Evolutionary conservation across 2,113 vertebrate species (phyloP).

Genomic region (Corythoichthys haematopterus): DNA sequence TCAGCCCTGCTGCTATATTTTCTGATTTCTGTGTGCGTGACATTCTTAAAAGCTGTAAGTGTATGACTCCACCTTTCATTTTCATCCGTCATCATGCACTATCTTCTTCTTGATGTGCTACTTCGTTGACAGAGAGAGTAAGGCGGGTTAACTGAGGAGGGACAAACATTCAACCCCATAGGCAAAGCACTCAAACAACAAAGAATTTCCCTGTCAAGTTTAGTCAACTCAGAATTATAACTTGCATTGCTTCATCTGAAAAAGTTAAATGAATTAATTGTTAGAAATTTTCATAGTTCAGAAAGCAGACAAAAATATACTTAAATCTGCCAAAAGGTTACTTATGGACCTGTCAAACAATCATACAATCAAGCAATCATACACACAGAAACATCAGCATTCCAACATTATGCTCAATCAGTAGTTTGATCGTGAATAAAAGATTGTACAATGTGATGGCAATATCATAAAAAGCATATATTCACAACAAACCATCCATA

Average conservation of each 20-base stretch:
- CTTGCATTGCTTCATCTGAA: neutral
- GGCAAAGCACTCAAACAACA: constrained; percentile 15
- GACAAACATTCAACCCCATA: neutral
- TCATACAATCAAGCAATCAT: too few relatives aligned
- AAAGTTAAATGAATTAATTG: neutral
- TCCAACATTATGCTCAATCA: too few relatives aligned
- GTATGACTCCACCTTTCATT: constrained; percentile 5
- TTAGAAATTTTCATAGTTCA: neutral
- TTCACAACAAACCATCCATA: too few relatives aligned
- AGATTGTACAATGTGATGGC: too few relatives aligned
- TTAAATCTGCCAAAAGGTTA: neutral
- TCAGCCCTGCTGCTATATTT: neutral
- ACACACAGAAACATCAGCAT: too few relatives aligned
- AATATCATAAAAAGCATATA: too few relatives aligned
- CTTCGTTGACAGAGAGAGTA: constrained; percentile 10
- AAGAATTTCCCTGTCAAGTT: constrained; percentile 14
- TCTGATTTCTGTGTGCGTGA: neutral
- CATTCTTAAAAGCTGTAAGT: neutral
- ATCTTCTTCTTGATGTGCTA: constrained; percentile 15
- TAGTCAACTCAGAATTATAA: constrained; percentile 22
- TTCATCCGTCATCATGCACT: constrained; percentile 8
- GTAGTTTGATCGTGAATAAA: too few relatives aligned
- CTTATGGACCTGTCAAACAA: neutral
- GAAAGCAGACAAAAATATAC: neutral
- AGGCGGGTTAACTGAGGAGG: constrained; percentile 8